Percentiles rank a stretch among this genome's conserved stretches.
Evolutionary conservation across 2,113 vertebrate genomes (phyloP).

Genomic region (Nicator chloris): DNA sequence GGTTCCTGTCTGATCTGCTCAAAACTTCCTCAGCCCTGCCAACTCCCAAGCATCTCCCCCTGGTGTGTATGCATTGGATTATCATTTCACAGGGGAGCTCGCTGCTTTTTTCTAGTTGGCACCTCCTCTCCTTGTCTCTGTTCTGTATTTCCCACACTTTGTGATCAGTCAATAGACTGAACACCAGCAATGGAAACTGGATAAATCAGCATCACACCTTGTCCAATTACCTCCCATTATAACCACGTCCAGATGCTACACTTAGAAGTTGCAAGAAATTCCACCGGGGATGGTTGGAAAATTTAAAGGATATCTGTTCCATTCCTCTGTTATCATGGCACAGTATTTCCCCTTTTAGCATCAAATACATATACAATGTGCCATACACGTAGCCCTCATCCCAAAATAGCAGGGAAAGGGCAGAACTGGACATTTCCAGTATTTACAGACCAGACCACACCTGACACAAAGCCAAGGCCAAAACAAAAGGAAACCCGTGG

Average conservation of each 20-base stretch:
- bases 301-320: not conserved
- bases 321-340: not conserved
- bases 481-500: not conserved
- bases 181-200: not conserved
- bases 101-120: not conserved
- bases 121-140: not conserved
- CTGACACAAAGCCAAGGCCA: not conserved
- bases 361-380: not conserved
- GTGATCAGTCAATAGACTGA: not conserved
- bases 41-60: not conserved
- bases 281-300: not conserved
- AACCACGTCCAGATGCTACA: not conserved
- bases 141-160: slow-evolving; percentile 26
- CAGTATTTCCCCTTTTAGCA: not conserved
- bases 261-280: not conserved
- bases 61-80: not conserved
- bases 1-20: not conserved
- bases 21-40: not conserved
- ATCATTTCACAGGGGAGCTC: not conserved
- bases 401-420: not conserved
- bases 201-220: slow-evolving; percentile 2
- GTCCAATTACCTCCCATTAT: not conserved
- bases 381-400: not conserved
- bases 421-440: not conserved
- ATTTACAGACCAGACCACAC: not conserved